These are phyloP conservation scores for Amazonetta brasiliensis DNA, from an alignment of 2,797 vertebrate species.

Conservation along the genomic window DNA sequence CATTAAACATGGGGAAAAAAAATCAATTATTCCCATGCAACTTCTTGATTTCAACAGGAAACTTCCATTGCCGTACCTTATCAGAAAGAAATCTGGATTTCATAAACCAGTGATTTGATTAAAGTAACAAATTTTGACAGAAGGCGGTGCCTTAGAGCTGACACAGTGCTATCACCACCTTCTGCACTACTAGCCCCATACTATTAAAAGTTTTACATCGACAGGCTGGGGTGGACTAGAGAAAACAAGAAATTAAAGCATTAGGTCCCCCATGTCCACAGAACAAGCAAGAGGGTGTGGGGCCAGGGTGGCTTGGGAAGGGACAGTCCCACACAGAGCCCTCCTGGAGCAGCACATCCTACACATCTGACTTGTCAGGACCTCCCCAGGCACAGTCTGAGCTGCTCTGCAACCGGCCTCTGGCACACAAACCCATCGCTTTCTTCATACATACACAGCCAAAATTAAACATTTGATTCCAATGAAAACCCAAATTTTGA, in stretches of 20 bases:
- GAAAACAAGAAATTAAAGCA: neutral
- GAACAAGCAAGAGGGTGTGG: neutral
- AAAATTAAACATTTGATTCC: neutral
- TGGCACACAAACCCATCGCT: rapidly evolving
- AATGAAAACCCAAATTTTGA: neutral
- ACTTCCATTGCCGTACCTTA: neutral
- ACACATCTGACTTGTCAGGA: rapidly evolving
- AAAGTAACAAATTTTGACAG: neutral
- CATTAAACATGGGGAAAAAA: neutral
- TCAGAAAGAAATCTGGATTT: neutral
- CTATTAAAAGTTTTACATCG: neutral
- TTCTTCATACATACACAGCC: neutral
- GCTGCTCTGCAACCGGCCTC: neutral
- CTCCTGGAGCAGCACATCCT: rapidly evolving
- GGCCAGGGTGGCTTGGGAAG: neutral
- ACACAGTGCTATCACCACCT: neutral
- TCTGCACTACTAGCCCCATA: neutral
- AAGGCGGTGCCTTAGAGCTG: neutral
- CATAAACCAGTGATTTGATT: neutral
- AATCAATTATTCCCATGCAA: neutral
- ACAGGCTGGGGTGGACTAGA: neutral
- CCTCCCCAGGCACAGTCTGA: neutral
- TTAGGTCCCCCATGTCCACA: rapidly evolving
- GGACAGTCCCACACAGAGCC: neutral
- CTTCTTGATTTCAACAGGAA: neutral